phyloP scores from a whole-genome alignment of 2,113 vertebrate genomes.

The Mirza zaza region DNA sequence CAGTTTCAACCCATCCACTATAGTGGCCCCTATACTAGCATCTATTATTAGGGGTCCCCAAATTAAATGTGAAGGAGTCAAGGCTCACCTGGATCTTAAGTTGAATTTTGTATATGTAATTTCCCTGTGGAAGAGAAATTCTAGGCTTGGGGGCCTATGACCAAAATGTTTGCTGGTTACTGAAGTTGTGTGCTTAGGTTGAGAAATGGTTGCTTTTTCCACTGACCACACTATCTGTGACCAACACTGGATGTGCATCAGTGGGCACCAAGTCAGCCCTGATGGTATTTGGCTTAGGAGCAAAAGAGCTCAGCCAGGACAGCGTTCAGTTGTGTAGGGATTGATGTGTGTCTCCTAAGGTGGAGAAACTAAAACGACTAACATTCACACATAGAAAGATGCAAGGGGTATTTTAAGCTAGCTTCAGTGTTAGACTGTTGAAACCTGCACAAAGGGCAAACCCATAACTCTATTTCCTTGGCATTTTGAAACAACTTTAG shows the following conservation, averaged over 20 bases:
- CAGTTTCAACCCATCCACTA: not conserved
- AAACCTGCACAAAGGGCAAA: not conserved
- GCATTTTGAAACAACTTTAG: not conserved
- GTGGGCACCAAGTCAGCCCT: not conserved
- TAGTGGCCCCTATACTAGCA: not conserved
- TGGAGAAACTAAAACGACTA: not conserved
- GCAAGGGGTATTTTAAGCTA: not conserved
- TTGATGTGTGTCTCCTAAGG: not conserved
- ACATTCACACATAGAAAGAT: not conserved
- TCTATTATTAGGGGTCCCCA: not conserved
- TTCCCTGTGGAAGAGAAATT: not conserved
- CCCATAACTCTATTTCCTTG: not conserved
- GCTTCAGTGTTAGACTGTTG: not conserved
- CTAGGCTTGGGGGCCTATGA: not conserved
- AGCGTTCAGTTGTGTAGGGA: not conserved
- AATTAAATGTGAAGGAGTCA: not conserved
- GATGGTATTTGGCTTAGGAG: not conserved
- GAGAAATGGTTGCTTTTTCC: not conserved
- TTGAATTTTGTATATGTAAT: not conserved
- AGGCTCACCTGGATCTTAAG: not conserved
- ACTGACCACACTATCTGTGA: not conserved
- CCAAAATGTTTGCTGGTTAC: not conserved
- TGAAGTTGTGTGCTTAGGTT: not conserved
- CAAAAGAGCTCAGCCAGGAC: not conserved
- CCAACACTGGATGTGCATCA: rapidly evolving